Evolutionary conservation across 2,888 invertebrate genomes (phyloP), one percentile per base, ranked within the genome.

Genomic region (Seladonia tumulorum): DNA sequence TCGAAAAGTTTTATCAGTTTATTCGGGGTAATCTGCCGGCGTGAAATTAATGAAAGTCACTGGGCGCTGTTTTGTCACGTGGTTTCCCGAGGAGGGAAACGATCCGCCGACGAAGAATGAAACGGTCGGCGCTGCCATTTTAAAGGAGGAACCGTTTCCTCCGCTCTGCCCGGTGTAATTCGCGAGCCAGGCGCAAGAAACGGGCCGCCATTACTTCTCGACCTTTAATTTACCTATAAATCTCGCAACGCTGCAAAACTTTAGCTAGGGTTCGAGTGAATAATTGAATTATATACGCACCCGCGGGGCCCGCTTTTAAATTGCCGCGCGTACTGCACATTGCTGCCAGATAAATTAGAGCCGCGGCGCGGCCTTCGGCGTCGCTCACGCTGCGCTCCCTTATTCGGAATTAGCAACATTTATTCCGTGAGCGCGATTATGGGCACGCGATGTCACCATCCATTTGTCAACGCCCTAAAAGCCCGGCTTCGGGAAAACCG

Each of bases 51-150:
- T 85, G 89, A 81, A 82, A 83, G 75, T 83, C 78, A 77, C 60
- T n/a, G 82, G 79, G 70, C 87, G 76, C 86, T 91, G 90, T 91
- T 91, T 91, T 88, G 88, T 87, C 91, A 90, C 86, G 85, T 87
- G 90, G 87, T 86, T 87, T 85, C 78, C 88, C 49, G 81, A 83
- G 79, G 73, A 53, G 86, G 79, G 39, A 63, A 63, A 83, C 81
- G 66, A 73, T 8, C 35, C 76, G 71, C 63, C 47, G 18, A 22
- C 70, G 72, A 60, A 45, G 29, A 53, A 25, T 66, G 71, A 49
- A 70, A 74, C 29, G 78, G 68, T 39, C 14, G 25, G 25, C 53
- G 53, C 53, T n/a, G 45, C 60, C 82, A 14, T 70, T 80, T 82
- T 78, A 63, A 79, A 53, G 53, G 85, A 76, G 77, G 76, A 60